Conservation (phyloP, 2,888 invertebrate genomes). For the Acrocera orbiculus region DNA sequence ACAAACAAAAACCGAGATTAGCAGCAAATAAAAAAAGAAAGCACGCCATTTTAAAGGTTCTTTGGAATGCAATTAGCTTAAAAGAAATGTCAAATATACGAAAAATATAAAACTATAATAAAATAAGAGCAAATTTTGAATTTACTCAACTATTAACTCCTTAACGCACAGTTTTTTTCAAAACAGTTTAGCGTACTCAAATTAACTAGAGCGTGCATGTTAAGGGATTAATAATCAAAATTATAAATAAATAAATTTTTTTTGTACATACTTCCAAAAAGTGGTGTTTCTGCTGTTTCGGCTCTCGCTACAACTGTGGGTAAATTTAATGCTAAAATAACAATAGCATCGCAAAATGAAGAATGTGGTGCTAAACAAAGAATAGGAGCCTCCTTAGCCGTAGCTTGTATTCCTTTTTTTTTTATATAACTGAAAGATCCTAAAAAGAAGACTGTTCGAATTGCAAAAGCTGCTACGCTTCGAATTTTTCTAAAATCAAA, state of each 20-base stretch:
- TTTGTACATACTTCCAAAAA: constrained; percentile 69
- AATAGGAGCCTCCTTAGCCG: constrained; percentile 57
- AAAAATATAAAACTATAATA: too few relatives aligned
- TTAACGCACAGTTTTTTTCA: too few relatives aligned
- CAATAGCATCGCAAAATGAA: constrained; percentile 74
- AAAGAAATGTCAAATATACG: too few relatives aligned
- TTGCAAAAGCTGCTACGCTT: constrained; percentile 45
- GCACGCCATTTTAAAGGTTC: too few relatives aligned
- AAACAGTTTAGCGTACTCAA: too few relatives aligned
- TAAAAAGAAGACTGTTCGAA: constrained; percentile 57
- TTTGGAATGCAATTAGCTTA: too few relatives aligned
- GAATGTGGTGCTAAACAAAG: constrained; percentile 82
- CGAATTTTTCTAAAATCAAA: constrained; percentile 38
- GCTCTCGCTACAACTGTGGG: constrained; percentile 82
- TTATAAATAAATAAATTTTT: background rate
- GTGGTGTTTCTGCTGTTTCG: constrained; percentile 61
- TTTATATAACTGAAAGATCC: constrained; percentile 69
- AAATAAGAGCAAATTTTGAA: too few relatives aligned
- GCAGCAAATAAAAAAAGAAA: too few relatives aligned
- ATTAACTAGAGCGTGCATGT: too few relatives aligned
- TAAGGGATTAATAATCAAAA: background rate
- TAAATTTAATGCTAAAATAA: constrained; percentile 64
- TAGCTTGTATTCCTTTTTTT: constrained; percentile 49
- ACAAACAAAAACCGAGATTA: too few relatives aligned
- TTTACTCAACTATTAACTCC: too few relatives aligned